Evolutionary conservation across 2,888 invertebrate species (phyloP).

Genomic region (Meliscaeva auricollis): DNA sequence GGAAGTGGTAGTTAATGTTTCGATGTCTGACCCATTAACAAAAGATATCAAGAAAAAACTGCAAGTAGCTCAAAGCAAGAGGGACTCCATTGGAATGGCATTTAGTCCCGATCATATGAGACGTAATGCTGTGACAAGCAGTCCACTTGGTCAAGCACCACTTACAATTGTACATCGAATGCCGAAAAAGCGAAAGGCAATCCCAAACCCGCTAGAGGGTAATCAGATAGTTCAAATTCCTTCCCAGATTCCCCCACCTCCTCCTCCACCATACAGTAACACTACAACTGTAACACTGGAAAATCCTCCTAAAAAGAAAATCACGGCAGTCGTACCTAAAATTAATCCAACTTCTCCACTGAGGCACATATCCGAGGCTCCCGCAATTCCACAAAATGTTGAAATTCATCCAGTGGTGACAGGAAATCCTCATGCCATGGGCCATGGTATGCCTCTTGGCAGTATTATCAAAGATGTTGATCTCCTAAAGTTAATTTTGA

Average conservation of each 20-base stretch:
- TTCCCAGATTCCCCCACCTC: background rate
- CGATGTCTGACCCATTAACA: constrained; percentile 78
- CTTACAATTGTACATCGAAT: constrained; percentile 64
- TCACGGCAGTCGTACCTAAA: constrained; percentile 11
- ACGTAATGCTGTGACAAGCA: constrained; percentile 53
- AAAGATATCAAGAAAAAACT: constrained; percentile 73
- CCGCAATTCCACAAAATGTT: constrained; percentile 49
- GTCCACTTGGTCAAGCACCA: constrained; percentile 34
- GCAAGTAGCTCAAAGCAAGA: constrained; percentile 60
- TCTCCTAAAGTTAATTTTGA: constrained; percentile 82
- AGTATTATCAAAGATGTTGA: constrained; percentile 83
- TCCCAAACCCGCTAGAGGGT: constrained; percentile 9
- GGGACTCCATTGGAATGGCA: constrained; percentile 73
- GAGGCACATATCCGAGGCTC: constrained; percentile 60
- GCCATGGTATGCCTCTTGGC: constrained; percentile 81
- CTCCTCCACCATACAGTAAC: constrained; percentile 14
- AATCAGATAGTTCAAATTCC: constrained; percentile 9
- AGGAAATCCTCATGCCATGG: constrained; percentile 72
- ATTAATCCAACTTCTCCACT: constrained; percentile 53
- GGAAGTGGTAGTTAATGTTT: constrained; percentile 78
- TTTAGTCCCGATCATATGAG: constrained; percentile 67
- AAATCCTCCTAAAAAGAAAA: constrained; percentile 39
- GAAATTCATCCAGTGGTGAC: constrained; percentile 48
- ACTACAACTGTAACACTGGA: constrained; percentile 60
- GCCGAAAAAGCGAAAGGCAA: constrained; percentile 26